Evolutionary conservation across 2,888 invertebrate species (phyloP), one percentile per base, ranked within the genome.

Genomic region (Peribatodes rhomboidaria): DNA sequence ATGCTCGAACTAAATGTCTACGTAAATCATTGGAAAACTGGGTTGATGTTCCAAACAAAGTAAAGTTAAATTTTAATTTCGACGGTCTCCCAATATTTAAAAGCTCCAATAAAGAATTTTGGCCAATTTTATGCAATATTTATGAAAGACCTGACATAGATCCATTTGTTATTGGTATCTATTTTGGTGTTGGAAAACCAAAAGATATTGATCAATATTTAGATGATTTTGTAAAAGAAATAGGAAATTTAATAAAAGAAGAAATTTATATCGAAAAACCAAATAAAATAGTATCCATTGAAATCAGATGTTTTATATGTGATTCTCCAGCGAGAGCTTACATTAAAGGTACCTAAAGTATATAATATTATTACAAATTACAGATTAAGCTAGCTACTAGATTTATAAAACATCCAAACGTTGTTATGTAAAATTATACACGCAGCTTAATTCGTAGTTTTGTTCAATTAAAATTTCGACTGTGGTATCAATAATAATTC

Each of bases 51-150:
- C 18, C 42, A 42, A 16, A 42, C 14, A 42, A 14, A 42, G 16
- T 42, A 42, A 16, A 14, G 14, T 42, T 42, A 16, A 72, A 70
- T 65, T 44, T 72, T 10, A 72, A 72, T 60, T 20, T 72, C 10
- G 72, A 72, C 22, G 72, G 72, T 33, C 58, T 72, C 2, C 69
- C 72, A n/a, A 70, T 72, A 18, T 68, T 65, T 41, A 72, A 72
- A 50, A 71, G 69, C 37, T 70, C 69, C 6, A 69, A 69, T 13
- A 31, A 67, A 14, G 61, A 70, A 55, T 68, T 72, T 37, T 72
- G 72, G 69, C 72, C 72, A 14, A 71, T 73, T 39, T 41, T 72
- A 16, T 57, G 53, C 13, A 71, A 66, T 47, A 52, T 71, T 37
- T 50, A 35, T 37, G 65, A 69, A 57, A 61, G 14, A 33, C 35